Evolutionary conservation across 2,888 invertebrate genomes (phyloP).

Genomic region (Stenurella melanura): DNA sequence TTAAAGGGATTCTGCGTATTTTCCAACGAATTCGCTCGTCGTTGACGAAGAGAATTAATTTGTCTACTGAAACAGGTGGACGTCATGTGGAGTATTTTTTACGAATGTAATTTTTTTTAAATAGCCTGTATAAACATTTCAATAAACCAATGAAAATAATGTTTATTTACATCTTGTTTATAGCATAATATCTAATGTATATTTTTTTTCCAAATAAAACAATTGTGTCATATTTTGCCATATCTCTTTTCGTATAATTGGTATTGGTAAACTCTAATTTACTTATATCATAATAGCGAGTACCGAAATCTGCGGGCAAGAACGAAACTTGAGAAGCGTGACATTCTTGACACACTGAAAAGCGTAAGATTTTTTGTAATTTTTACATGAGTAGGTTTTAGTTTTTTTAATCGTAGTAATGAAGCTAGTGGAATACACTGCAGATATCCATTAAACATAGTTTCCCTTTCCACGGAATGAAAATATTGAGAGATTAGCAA

Average conservation of each 20-base stretch:
- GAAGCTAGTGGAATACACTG: background rate
- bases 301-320: background rate
- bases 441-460: background rate
- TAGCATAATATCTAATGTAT: too few relatives aligned
- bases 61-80: too few relatives aligned
- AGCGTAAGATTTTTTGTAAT: background rate
- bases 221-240: background rate
- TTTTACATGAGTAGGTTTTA: background rate
- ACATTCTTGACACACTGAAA: slow-evolving; percentile 8
- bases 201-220: background rate
- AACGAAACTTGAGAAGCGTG: background rate
- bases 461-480: background rate
- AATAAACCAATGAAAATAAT: too few relatives aligned
- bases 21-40: too few relatives aligned
- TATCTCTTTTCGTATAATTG: background rate
- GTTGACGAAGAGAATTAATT: too few relatives aligned
- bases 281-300: background rate
- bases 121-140: too few relatives aligned
- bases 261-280: background rate
- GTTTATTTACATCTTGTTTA: too few relatives aligned
- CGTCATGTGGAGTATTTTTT: too few relatives aligned
- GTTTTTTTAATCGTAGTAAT: background rate
- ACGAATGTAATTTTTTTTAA: too few relatives aligned
- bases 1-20: too few relatives aligned
- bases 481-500: background rate